These are phyloP conservation scores for Machimus atricapillus DNA, from an alignment of 2,888 invertebrate species.

Conservation along the genomic window DNA sequence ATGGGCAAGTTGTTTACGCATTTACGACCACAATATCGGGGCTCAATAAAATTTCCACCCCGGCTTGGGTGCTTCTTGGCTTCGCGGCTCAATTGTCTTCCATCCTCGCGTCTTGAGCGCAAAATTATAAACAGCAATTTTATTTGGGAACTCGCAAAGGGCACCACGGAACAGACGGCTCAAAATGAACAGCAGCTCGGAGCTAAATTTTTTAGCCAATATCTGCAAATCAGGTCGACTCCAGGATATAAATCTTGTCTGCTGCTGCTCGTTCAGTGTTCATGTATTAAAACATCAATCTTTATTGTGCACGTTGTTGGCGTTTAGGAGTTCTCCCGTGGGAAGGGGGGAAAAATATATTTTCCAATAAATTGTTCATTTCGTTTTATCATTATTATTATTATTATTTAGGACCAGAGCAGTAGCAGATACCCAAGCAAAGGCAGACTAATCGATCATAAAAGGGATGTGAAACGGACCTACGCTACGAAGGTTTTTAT, in stretches of 20 bases:
- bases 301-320: not conserved
- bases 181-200: not conserved
- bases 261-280: not conserved
- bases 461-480: not conserved
- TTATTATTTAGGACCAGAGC: not conserved
- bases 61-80: not conserved
- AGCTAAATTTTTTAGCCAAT: not conserved
- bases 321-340: not conserved
- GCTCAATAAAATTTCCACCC: not conserved
- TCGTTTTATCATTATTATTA: not conserved
- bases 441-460: not conserved
- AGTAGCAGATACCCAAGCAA: not conserved
- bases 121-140: not conserved
- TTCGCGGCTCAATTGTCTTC: not conserved
- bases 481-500: not conserved
- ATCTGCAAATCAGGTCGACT: not conserved
- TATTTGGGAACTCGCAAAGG: not conserved
- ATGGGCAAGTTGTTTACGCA: not conserved
- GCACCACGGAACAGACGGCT: not conserved
- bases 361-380: constrained; percentile 3
- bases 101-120: not conserved
- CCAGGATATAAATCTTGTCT: not conserved
- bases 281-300: constrained; percentile 14
- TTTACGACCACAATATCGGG: not conserved
- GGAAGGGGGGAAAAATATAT: not conserved